phyloP scores from a whole-genome alignment of 2,888 invertebrate genomes.

The Scaptomyza parva region DNA sequence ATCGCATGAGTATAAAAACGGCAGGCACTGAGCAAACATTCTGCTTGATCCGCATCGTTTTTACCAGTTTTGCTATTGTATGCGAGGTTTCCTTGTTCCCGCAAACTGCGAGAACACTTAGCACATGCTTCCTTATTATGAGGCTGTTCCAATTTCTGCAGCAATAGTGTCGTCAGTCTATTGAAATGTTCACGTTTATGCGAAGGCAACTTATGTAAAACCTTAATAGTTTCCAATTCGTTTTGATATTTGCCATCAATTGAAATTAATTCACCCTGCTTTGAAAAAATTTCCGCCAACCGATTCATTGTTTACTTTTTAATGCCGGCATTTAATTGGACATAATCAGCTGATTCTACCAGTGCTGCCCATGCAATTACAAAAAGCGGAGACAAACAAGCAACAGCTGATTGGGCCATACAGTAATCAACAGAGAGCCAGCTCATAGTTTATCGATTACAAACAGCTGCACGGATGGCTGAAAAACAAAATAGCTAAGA shows the following conservation, averaged over 20 bases:
- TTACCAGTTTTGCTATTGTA: slow-evolving; percentile 43
- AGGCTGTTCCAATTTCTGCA: slow-evolving; percentile 37
- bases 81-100: slow-evolving; percentile 74
- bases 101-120: slow-evolving; percentile 48
- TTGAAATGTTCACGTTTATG: slow-evolving; percentile 7
- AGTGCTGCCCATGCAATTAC: slow-evolving; percentile 10
- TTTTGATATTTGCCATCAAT: slow-evolving; percentile 48
- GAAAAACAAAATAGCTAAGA: neutral
- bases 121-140: slow-evolving; percentile 21
- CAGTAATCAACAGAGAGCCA: neutral
- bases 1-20: slow-evolving; percentile 80
- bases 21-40: slow-evolving; percentile 66
- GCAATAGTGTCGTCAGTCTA: slow-evolving; percentile 36
- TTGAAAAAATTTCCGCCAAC: slow-evolving; percentile 20
- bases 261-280: slow-evolving; percentile 30
- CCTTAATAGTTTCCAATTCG: slow-evolving; percentile 62
- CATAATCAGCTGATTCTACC: slow-evolving; percentile 5
- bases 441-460: neutral
- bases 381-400: neutral
- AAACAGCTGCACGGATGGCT: slow-evolving; percentile 2
- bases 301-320: slow-evolving; percentile 17
- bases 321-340: neutral
- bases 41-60: neutral
- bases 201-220: slow-evolving; percentile 32
- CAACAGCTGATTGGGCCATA: neutral